phyloP scores from a whole-genome alignment of 2,797 vertebrate species.

The Megaceryle alcyon region DNA sequence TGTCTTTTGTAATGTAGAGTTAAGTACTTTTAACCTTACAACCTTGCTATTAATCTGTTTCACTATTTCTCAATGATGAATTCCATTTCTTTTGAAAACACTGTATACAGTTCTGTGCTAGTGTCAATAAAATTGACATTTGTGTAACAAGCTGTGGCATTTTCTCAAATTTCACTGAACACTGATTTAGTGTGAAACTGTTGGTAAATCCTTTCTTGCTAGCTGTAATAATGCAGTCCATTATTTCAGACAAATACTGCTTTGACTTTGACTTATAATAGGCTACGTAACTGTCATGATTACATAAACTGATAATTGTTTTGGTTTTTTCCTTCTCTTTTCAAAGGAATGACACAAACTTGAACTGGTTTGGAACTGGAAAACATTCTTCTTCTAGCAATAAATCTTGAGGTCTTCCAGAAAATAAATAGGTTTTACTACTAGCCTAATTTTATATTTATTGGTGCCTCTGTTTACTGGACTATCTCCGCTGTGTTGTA shows the following conservation, averaged over 20 bases:
- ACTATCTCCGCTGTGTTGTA: slow-evolving; percentile 7
- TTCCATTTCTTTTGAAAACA: slow-evolving; percentile 76
- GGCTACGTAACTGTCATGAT: slow-evolving; percentile 41
- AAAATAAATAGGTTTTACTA: slow-evolving; percentile 54
- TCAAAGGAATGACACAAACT: slow-evolving; percentile 47
- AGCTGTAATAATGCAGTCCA: slow-evolving; percentile 59
- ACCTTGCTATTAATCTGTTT: slow-evolving; percentile 75
- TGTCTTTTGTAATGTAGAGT: slow-evolving; percentile 75
- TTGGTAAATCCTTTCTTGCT: slow-evolving; percentile 63
- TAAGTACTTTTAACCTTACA: slow-evolving; percentile 68
- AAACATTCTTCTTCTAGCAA: slow-evolving; percentile 46
- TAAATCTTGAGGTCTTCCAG: slow-evolving; percentile 38
- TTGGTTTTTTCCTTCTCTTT: slow-evolving; percentile 35
- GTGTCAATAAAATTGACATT: slow-evolving; percentile 94
- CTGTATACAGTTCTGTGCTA: slow-evolving; percentile 85
- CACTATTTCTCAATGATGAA: slow-evolving; percentile 76
- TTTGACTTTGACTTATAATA: slow-evolving; percentile 46
- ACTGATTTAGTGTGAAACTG: slow-evolving; percentile 71
- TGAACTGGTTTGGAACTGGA: slow-evolving; percentile 40
- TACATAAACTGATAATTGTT: slow-evolving; percentile 46
- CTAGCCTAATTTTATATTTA: slow-evolving; percentile 29
- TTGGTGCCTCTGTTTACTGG: background rate
- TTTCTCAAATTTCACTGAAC: slow-evolving; percentile 78
- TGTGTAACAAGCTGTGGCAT: slow-evolving; percentile 83
- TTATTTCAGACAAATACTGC: slow-evolving; percentile 50